Percentiles rank a stretch among this genome's conserved stretches.
phyloP scores from a whole-genome alignment of 2,113 vertebrate species.

The Cynopterus brachyotis region DNA sequence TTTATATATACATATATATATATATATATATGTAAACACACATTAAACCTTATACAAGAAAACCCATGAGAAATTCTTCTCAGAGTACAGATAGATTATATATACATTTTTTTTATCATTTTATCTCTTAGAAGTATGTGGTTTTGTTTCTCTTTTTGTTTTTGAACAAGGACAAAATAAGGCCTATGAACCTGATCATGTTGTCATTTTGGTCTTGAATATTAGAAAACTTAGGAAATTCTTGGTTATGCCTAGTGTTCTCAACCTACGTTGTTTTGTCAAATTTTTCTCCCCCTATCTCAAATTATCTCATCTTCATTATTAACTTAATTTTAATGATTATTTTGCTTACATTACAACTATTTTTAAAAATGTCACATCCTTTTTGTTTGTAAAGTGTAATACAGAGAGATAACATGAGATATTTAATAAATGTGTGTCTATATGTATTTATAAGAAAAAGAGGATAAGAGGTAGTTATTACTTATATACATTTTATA shows the following conservation, averaged over 20 bases:
- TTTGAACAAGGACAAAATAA: neutral
- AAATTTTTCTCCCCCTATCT: neutral
- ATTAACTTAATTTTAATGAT: neutral
- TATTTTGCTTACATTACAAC: neutral
- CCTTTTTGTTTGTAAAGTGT: neutral
- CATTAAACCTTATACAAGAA: neutral
- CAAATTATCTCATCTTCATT: neutral
- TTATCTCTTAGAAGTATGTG: neutral
- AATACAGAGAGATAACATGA: neutral
- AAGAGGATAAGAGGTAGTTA: neutral
- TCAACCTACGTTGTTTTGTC: neutral
- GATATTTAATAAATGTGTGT: neutral
- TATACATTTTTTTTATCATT: neutral
- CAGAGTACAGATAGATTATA: neutral
- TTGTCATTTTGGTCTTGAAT: neutral
- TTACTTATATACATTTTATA: neutral
- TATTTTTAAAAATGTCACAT: neutral
- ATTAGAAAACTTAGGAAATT: conserved; percentile 31
- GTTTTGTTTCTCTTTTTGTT: neutral
- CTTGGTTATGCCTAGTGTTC: neutral
- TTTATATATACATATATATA: neutral
- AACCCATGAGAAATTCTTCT: neutral
- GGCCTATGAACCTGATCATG: neutral
- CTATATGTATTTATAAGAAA: neutral
- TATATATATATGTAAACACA: neutral